Evolutionary conservation across 2,797 vertebrate genomes (phyloP).

Genomic region (Petrocephalus schoutedeni): DNA sequence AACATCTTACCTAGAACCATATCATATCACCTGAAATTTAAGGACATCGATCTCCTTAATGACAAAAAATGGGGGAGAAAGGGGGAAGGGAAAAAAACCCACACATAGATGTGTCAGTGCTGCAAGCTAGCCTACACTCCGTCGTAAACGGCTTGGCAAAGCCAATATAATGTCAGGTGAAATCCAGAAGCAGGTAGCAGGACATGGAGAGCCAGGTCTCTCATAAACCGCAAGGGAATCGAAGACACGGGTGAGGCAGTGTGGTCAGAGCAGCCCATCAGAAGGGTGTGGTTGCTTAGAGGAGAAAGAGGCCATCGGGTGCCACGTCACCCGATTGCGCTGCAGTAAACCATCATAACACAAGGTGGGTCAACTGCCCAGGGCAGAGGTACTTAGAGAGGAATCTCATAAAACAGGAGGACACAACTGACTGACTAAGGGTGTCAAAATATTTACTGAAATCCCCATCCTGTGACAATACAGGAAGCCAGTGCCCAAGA

Average conservation of each 20-base stretch:
- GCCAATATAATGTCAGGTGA: neutral
- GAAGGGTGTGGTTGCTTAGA: neutral
- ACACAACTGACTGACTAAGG: neutral
- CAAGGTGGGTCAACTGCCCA: neutral
- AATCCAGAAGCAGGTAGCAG: neutral
- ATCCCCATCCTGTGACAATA: neutral
- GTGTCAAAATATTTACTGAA: neutral
- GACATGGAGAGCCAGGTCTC: neutral
- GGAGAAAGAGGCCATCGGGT: neutral
- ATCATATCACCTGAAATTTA: neutral
- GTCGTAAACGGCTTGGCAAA: neutral
- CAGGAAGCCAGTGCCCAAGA: neutral
- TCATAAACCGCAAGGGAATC: neutral
- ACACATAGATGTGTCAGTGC: neutral
- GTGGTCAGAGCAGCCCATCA: neutral
- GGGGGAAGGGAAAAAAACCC: neutral
- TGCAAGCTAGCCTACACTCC: neutral
- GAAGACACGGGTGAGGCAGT: neutral
- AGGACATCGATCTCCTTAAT: neutral
- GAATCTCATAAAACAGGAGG: neutral
- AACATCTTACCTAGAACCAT: neutral
- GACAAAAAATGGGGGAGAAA: neutral
- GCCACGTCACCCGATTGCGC: neutral
- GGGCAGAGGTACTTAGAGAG: neutral
- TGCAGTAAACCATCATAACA: neutral